Conservation (phyloP, 2,113 vertebrate species). For the Spizaetus ornatus region DNA sequence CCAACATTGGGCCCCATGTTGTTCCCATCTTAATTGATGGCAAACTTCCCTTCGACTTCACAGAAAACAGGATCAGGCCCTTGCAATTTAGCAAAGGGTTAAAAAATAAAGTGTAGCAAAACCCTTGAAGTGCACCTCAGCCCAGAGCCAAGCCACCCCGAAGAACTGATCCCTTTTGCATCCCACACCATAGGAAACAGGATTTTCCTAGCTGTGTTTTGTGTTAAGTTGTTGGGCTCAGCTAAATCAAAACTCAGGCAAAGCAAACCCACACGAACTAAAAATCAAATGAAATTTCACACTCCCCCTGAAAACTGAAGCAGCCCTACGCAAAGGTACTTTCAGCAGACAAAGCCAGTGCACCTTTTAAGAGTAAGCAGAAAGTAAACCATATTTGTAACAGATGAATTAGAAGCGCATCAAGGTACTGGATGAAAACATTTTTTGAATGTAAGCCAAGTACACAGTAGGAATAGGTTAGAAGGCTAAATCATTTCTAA, state of each 20-base stretch:
- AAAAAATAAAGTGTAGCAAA: neutral
- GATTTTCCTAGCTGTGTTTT: conserved; percentile 37
- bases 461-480: conserved; percentile 44
- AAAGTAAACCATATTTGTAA: conserved; percentile 22
- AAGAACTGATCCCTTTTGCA: neutral
- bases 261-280: neutral
- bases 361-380: neutral
- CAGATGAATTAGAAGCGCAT: conserved; percentile 53
- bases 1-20: neutral
- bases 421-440: conserved; percentile 55
- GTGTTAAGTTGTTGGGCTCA: conserved; percentile 15
- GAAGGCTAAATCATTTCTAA: conserved; percentile 30
- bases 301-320: neutral
- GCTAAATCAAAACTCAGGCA: conserved; percentile 21
- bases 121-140: neutral
- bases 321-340: neutral
- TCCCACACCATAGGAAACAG: neutral
- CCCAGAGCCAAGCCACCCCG: neutral
- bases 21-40: neutral
- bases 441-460: conserved; percentile 17
- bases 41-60: neutral
- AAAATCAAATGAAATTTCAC: conserved; percentile 39
- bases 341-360: neutral
- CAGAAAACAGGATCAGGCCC: neutral
- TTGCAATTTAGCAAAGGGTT: neutral